Conservation (phyloP, 2,113 vertebrate species). For the Andinoacara biseriatus region DNA sequence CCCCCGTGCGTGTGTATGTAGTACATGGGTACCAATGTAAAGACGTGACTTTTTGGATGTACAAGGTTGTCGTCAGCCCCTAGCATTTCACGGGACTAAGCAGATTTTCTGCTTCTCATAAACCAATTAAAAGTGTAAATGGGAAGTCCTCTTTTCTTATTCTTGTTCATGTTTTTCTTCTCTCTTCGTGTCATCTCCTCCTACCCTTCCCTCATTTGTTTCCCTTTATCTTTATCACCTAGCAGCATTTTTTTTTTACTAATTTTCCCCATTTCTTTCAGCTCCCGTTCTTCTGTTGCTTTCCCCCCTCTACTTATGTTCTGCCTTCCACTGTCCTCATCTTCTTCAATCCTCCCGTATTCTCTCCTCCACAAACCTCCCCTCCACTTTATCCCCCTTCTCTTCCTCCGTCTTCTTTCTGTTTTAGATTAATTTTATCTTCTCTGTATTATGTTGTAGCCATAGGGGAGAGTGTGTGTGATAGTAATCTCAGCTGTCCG, state of each 20-base stretch:
- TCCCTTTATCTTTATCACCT: neutral
- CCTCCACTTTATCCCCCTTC: neutral
- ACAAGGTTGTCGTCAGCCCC: constrained; percentile 27
- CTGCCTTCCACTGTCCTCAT: neutral
- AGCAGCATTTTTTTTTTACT: neutral
- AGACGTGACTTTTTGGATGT: constrained; percentile 20
- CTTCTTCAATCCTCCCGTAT: neutral
- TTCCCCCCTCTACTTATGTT: neutral
- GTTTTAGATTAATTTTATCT: constrained; percentile 56
- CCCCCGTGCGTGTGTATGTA: neutral
- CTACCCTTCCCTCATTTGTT: neutral
- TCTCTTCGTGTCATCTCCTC: neutral
- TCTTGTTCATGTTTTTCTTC: neutral
- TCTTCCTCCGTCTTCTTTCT: neutral
- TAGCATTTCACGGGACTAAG: constrained; percentile 36
- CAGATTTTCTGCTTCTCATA: constrained; percentile 53
- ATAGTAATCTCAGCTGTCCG: constrained; percentile 67
- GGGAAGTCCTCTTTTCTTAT: constrained; percentile 4
- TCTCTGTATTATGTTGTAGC: constrained; percentile 53
- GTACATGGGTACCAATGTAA: neutral
- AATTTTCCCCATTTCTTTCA: neutral
- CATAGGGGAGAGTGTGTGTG: constrained; percentile 36
- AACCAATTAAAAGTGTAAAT: constrained; percentile 56
- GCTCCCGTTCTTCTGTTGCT: too few relatives aligned
- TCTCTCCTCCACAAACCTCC: neutral